Percentiles rank a stretch among this genome's conserved stretches.
These are phyloP conservation scores for Grammomys dolichurus DNA, from an alignment of 2,113 vertebrate species.

Conservation along the genomic window DNA sequence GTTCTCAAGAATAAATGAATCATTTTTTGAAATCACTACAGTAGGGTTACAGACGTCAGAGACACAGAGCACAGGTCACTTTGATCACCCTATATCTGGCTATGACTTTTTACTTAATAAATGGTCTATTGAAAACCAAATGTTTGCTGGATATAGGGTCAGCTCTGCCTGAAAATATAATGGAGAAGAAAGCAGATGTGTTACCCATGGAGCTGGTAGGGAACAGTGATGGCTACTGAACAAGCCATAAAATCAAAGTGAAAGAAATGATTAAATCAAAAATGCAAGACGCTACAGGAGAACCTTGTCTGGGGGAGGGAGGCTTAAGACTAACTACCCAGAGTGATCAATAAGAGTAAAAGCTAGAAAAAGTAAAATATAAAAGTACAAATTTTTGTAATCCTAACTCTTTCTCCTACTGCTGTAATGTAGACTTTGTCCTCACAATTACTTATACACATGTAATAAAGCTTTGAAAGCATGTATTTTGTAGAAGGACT, in stretches of 20 bases:
- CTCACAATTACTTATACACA: not conserved
- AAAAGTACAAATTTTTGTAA: not conserved
- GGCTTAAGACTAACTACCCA: not conserved
- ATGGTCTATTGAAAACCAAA: not conserved
- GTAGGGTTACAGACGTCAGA: not conserved
- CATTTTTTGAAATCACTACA: not conserved
- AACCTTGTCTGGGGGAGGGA: not conserved
- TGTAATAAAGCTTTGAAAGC: conserved; percentile 39
- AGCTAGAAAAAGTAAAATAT: not conserved
- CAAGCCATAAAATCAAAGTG: not conserved
- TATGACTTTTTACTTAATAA: not conserved
- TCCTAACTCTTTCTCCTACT: not conserved
- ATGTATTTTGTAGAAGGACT: conserved; percentile 24
- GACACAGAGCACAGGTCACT: not conserved
- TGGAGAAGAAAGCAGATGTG: not conserved
- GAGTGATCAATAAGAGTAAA: not conserved
- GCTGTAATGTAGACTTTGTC: not conserved
- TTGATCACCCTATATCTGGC: not conserved
- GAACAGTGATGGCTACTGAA: not conserved
- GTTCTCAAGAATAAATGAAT: conserved; percentile 15
- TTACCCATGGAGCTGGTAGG: not conserved
- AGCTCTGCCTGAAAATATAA: not conserved
- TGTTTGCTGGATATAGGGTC: not conserved
- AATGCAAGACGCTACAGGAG: not conserved
- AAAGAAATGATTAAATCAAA: not conserved